Conservation (phyloP, 2,888 invertebrate genomes). For the Eubasilissa splendida region DNA sequence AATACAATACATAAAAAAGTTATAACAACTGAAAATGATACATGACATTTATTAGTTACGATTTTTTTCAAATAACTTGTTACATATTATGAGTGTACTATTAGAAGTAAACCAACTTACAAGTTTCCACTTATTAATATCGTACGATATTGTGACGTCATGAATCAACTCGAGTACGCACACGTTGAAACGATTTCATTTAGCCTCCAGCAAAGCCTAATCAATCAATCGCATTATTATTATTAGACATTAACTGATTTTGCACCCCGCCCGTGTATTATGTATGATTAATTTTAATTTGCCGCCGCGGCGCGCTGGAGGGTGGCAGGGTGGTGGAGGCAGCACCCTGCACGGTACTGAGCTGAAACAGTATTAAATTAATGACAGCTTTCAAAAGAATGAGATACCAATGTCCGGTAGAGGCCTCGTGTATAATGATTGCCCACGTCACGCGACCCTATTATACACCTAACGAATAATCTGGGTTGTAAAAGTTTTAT, state of each 20-base stretch:
- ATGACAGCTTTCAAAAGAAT: constrained; percentile 54
- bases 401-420: constrained; percentile 46
- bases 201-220: background rate
- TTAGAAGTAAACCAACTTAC: no score
- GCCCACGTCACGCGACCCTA: constrained; percentile 44
- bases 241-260: constrained; percentile 29
- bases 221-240: constrained; percentile 35
- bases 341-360: background rate
- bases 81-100: no score
- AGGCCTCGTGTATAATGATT: constrained; percentile 46
- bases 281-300: constrained; percentile 40
- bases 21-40: no score
- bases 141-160: no score
- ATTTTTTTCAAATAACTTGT: no score
- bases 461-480: no score
- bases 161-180: no score
- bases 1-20: no score
- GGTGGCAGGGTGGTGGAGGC: background rate
- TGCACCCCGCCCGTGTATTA: constrained; percentile 12
- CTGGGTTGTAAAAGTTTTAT: no score
- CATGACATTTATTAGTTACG: no score
- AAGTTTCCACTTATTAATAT: no score
- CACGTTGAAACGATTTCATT: constrained; percentile 1
- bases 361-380: constrained; percentile 43
- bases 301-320: background rate